phyloP scores from a whole-genome alignment of 2,797 vertebrate species.

The Tragelaphus eurycerus region DNA sequence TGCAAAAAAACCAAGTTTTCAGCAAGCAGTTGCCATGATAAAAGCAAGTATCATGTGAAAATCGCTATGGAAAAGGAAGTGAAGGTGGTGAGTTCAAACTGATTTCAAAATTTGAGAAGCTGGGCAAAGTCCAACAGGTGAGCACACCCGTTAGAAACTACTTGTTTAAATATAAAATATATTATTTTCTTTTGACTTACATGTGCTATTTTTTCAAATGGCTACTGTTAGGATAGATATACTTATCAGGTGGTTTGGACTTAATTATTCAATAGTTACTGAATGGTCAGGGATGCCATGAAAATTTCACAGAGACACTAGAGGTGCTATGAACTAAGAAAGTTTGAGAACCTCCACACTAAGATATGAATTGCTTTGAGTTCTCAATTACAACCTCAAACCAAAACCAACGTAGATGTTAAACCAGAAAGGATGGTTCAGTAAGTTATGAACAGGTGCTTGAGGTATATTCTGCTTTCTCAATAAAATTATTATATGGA shows the following conservation, averaged over 20 bases:
- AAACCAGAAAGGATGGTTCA: not conserved
- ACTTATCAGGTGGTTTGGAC: not conserved
- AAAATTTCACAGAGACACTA: not conserved
- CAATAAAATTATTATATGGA: not conserved
- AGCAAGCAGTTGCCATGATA: not conserved
- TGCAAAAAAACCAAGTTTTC: not conserved
- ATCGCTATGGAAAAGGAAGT: not conserved
- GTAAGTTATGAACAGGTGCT: not conserved
- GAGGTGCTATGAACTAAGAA: not conserved
- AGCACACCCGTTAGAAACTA: accelerated
- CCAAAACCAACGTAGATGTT: not conserved
- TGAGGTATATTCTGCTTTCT: not conserved
- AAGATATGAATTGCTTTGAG: not conserved
- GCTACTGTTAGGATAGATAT: not conserved
- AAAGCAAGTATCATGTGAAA: not conserved
- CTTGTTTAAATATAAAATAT: not conserved
- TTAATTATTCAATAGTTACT: not conserved
- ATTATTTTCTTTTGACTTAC: not conserved
- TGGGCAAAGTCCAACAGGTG: accelerated
- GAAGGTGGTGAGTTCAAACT: not conserved
- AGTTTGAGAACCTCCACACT: not conserved
- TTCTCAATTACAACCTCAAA: not conserved
- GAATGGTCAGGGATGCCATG: too few species aligned
- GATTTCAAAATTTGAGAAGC: not conserved
- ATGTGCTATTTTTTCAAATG: not conserved